These are phyloP conservation scores for Gephyroberyx darwinii DNA, from an alignment of 2,797 vertebrate genomes.

Conservation along the genomic window DNA sequence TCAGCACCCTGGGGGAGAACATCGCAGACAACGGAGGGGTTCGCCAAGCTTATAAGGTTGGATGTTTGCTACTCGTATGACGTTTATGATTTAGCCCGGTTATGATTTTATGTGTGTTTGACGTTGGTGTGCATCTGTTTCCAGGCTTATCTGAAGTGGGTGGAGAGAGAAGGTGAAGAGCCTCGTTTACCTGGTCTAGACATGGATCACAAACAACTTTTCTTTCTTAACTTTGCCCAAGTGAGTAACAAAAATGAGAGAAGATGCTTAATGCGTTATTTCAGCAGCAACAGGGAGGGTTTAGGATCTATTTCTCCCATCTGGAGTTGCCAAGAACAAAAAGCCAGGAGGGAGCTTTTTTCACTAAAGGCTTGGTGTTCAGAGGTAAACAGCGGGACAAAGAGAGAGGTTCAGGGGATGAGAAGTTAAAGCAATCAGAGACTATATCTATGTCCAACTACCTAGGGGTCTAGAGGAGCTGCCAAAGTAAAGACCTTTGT, in stretches of 20 bases:
- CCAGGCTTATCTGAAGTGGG: slow-evolving; percentile 95
- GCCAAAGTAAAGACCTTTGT: slow-evolving; percentile 47
- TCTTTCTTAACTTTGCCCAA: slow-evolving; percentile 98
- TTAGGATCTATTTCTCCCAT: slow-evolving; percentile 1
- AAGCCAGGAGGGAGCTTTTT: slow-evolving; percentile 22
- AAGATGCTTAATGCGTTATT: slow-evolving; percentile 3
- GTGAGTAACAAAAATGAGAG: slow-evolving; percentile 73
- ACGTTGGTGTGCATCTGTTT: slow-evolving; percentile 37
- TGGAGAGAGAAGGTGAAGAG: slow-evolving; percentile 87
- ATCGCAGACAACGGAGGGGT: slow-evolving; percentile 97
- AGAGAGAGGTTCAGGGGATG: slow-evolving; percentile 13
- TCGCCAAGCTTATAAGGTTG: slow-evolving; percentile 94
- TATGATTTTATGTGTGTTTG: background rate
- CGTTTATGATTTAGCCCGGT: background rate
- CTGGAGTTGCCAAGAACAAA: slow-evolving; percentile 11
- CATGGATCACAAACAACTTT: slow-evolving; percentile 92
- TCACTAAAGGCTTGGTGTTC: slow-evolving; percentile 11
- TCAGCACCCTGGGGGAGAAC: slow-evolving; percentile 96
- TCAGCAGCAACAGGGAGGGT: slow-evolving; percentile 1
- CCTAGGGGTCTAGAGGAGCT: slow-evolving; percentile 1
- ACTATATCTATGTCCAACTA: slow-evolving; percentile 23
- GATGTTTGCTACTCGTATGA: slow-evolving; percentile 10
- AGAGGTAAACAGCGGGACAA: slow-evolving; percentile 34
- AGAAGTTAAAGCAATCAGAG: slow-evolving; percentile 28
- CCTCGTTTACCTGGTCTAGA: slow-evolving; percentile 89